Conservation (phyloP, 2,888 invertebrate species). For the Ophioninae sp. region DNA sequence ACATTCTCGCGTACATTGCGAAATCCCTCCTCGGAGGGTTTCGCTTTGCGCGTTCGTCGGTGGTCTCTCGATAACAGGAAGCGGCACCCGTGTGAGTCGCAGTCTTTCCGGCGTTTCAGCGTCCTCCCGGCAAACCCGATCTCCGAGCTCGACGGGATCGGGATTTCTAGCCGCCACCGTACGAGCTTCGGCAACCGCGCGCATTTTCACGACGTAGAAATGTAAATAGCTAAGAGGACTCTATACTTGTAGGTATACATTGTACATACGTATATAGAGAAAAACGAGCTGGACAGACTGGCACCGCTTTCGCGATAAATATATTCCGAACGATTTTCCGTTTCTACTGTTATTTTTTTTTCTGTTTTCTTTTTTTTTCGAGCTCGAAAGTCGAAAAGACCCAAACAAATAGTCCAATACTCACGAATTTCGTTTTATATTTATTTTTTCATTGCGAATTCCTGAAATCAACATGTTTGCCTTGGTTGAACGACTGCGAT, state of each 20-base stretch:
- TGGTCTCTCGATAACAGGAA: constrained; percentile 65
- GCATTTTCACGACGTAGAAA: constrained; percentile 49
- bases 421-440: background rate
- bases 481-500: background rate
- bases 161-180: constrained; percentile 1
- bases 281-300: constrained; percentile 44
- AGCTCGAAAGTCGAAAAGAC: constrained; percentile 19
- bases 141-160: constrained; percentile 26
- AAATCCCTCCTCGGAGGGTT: constrained; percentile 12
- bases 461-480: background rate
- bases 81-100: constrained; percentile 62
- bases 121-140: constrained; percentile 43
- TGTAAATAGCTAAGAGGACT: constrained; percentile 54
- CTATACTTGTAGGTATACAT: constrained; percentile 20
- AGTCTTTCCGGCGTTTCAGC: constrained; percentile 64
- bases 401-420: constrained; percentile 33
- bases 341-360: background rate
- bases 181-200: constrained; percentile 16
- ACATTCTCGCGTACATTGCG: constrained; percentile 25
- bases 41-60: constrained; percentile 22
- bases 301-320: constrained; percentile 58
- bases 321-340: constrained; percentile 50
- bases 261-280: constrained; percentile 17
- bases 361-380: background rate
- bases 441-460: constrained; percentile 8